These are phyloP conservation scores for Hexactinellida sp. DNA, from an alignment of 37 sponge, comb jelly and placozoan genomes.

Conservation along the genomic window DNA sequence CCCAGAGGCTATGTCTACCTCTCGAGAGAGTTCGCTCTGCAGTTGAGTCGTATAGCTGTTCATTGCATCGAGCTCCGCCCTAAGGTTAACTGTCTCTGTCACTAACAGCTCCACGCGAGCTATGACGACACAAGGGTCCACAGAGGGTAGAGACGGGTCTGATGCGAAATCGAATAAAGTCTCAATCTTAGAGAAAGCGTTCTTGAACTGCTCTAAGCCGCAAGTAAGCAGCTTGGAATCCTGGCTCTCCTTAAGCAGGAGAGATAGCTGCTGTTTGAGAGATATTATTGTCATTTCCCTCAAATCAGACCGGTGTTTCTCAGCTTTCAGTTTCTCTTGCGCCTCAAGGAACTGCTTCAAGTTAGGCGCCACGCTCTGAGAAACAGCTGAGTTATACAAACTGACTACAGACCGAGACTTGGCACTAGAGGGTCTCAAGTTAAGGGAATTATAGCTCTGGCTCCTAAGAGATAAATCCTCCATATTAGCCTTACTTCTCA, in stretches of 20 bases:
- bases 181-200: not conserved
- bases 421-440: not conserved
- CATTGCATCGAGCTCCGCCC: not conserved
- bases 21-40: not conserved
- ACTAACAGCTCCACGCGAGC: not conserved
- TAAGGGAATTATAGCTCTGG: not conserved
- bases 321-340: not conserved
- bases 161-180: not conserved
- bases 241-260: not conserved
- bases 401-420: not conserved
- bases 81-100: not conserved
- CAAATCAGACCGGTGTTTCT: not conserved
- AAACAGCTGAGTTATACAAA: not conserved
- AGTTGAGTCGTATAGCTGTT: not conserved
- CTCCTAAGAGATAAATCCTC: not conserved
- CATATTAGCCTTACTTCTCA: not conserved
- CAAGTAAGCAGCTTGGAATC: not conserved
- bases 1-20: not conserved
- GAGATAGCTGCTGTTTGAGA: not conserved
- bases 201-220: not conserved
- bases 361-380: not conserved
- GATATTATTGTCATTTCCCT: not conserved
- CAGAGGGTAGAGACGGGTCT: not conserved
- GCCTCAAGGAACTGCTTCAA: not conserved
- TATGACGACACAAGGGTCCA: not conserved